phyloP scores from a whole-genome alignment of 2,888 invertebrate species.

The Alsophila aescularia region DNA sequence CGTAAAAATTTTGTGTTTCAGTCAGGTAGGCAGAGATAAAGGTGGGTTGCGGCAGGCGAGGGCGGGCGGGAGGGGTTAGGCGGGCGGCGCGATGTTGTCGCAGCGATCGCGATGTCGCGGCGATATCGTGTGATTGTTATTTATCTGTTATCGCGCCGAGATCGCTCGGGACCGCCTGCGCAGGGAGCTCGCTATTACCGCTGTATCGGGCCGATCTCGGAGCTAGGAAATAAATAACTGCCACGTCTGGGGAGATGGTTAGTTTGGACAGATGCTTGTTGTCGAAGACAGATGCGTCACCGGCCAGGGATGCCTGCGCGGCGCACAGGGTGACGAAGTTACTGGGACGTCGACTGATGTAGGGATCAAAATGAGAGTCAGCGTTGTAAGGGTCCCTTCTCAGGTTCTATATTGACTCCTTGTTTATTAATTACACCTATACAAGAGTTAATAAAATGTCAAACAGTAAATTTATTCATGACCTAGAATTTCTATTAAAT shows the following conservation, averaged over 20 bases:
- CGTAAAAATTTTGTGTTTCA: conserved; percentile 64
- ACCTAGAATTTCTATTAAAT: conserved; percentile 6
- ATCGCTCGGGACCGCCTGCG: conserved; percentile 57
- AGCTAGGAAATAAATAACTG: conserved; percentile 57
- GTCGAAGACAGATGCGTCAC: conserved; percentile 26
- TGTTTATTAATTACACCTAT: neutral
- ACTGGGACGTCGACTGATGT: neutral
- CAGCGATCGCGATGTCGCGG: conserved; percentile 63
- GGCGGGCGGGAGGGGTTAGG: conserved; percentile 38
- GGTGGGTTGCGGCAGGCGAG: conserved; percentile 37
- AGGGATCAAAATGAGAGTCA: no score
- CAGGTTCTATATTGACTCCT: no score
- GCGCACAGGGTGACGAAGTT: neutral
- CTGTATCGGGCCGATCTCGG: conserved; percentile 56
- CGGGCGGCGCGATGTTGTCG: conserved; percentile 45
- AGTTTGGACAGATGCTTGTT: conserved; percentile 41
- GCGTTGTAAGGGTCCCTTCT: no score
- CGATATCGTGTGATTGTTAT: conserved; percentile 72
- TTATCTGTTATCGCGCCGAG: conserved; percentile 66
- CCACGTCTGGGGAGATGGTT: conserved; percentile 42
- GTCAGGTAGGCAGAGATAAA: conserved; percentile 56
- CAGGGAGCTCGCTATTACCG: conserved; percentile 50
- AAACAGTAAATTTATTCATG: conserved; percentile 5
- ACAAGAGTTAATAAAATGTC: neutral
- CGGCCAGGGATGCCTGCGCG: conserved; percentile 9